A percentile compares a stretch with the other conserved stretches of the same genome.
phyloP scores from a whole-genome alignment of 1,140 invertebrate species.

The Danaus plexippus region DNA sequence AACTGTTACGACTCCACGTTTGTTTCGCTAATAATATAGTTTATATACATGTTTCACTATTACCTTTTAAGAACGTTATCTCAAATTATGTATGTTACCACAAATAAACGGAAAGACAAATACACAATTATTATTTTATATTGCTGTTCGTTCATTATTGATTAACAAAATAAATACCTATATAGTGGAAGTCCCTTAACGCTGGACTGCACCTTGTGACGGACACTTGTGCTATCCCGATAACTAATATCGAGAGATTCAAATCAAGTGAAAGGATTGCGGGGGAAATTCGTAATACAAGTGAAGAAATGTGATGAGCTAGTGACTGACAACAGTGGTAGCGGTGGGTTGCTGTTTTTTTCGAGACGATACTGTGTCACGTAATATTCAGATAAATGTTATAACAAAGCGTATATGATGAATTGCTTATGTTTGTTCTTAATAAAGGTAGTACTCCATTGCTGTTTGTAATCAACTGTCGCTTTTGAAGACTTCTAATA shows the following conservation, averaged over 20 bases:
- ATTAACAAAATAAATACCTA: too few relatives aligned
- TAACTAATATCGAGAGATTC: conserved; percentile 15
- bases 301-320: not conserved
- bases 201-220: conserved; percentile 24
- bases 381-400: not conserved
- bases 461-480: not conserved
- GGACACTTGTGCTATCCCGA: conserved; percentile 19
- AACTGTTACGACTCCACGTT: too few relatives aligned
- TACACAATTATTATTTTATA: too few relatives aligned
- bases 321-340: not conserved
- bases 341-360: not conserved
- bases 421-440: not conserved
- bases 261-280: conserved; percentile 5
- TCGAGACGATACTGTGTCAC: not conserved
- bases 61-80: too few relatives aligned
- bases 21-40: too few relatives aligned
- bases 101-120: too few relatives aligned
- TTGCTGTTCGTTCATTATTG: too few relatives aligned
- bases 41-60: too few relatives aligned
- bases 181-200: conserved; percentile 19
- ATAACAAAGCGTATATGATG: not conserved
- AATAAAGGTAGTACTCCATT: not conserved
- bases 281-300: not conserved
- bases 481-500: not conserved
- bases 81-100: too few relatives aligned